Conservation (phyloP, 1,140 invertebrate genomes). For the Agrypnia vestita region DNA sequence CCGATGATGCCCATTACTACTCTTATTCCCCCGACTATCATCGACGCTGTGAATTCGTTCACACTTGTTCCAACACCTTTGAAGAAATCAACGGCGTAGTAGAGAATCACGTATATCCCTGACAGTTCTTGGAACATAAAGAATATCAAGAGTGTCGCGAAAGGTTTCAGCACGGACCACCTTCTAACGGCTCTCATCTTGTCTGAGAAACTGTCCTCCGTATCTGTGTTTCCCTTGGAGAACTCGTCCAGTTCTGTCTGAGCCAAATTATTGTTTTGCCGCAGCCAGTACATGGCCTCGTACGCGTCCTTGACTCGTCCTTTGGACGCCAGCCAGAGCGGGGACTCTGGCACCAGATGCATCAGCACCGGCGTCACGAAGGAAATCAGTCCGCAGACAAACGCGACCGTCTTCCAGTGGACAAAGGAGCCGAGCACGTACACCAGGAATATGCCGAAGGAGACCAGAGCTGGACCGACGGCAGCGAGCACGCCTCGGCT, state of each 20-base stretch:
- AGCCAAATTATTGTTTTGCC: slow-evolving; percentile 73
- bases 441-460: slow-evolving; percentile 78
- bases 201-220: slow-evolving; percentile 67
- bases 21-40: slow-evolving; percentile 82
- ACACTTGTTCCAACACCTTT: slow-evolving; percentile 78
- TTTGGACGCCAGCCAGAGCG: slow-evolving; percentile 75
- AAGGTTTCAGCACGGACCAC: slow-evolving; percentile 76
- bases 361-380: slow-evolving; percentile 75
- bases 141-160: slow-evolving; percentile 76
- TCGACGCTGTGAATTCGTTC: slow-evolving; percentile 81
- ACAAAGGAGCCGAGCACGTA: slow-evolving; percentile 77
- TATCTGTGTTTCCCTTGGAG: slow-evolving; percentile 67
- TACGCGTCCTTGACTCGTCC: slow-evolving; percentile 74
- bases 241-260: slow-evolving; percentile 76
- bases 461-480: slow-evolving; percentile 78
- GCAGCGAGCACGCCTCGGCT: slow-evolving; percentile 74
- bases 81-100: slow-evolving; percentile 83
- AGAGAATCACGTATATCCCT: slow-evolving; percentile 84
- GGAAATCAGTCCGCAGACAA: slow-evolving; percentile 76
- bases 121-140: slow-evolving; percentile 82
- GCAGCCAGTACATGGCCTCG: slow-evolving; percentile 73
- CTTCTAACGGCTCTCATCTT: slow-evolving; percentile 64
- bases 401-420: slow-evolving; percentile 77
- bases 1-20: slow-evolving; percentile 80
- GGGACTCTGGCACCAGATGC: slow-evolving; percentile 81